Percentiles rank a stretch among this genome's conserved stretches.
These are phyloP conservation scores for Coluber constrictor DNA, from an alignment of 2,797 vertebrate genomes.

Conservation along the genomic window DNA sequence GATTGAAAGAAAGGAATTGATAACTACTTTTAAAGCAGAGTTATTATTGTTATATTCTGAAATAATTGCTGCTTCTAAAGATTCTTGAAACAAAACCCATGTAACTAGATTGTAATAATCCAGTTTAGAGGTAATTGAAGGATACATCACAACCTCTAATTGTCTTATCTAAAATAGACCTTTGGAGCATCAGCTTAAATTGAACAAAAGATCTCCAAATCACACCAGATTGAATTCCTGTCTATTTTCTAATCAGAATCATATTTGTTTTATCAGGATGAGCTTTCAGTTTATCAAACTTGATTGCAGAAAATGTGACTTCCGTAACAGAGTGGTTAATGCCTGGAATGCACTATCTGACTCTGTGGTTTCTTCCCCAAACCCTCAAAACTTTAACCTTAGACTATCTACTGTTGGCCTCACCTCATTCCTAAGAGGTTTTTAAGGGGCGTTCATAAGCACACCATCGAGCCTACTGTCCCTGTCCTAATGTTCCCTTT, in stretches of 20 bases:
- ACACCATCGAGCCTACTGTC: no score
- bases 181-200: neutral
- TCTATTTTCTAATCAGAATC: neutral
- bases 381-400: no score
- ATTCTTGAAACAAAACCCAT: neutral
- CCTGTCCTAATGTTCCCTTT: no score
- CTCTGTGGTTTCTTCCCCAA: no score
- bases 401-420: no score
- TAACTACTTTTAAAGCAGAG: neutral
- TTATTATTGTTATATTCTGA: neutral
- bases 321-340: no score
- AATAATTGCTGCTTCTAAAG: neutral
- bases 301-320: no score
- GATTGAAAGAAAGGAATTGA: neutral
- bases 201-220: neutral
- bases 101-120: neutral
- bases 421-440: no score
- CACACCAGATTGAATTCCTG: neutral
- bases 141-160: neutral
- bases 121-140: neutral
- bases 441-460: no score
- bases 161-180: neutral
- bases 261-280: neutral
- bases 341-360: no score
- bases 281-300: neutral